Conservation (phyloP, 2,113 vertebrate species). For the Ornithorhynchus anatinus region DNA sequence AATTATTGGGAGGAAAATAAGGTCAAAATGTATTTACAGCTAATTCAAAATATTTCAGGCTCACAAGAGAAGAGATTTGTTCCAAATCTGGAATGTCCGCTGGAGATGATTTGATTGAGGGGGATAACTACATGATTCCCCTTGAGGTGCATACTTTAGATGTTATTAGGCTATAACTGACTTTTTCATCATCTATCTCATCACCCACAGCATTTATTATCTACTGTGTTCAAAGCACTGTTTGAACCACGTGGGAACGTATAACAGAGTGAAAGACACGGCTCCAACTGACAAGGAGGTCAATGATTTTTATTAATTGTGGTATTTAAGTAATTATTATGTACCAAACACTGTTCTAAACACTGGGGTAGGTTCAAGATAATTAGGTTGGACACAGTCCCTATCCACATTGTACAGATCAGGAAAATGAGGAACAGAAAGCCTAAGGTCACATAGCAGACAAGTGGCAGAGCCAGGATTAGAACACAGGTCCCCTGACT, state of each 20-base stretch:
- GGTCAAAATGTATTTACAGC: slow-evolving; percentile 56
- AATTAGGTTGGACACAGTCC: neutral
- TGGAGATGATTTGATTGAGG: slow-evolving; percentile 29
- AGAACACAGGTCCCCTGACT: no score
- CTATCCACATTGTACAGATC: neutral
- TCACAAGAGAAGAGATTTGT: slow-evolving; percentile 44
- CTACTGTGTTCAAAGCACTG: no score
- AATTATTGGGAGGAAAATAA: slow-evolving; percentile 54
- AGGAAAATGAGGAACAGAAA: neutral
- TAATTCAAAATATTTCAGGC: slow-evolving; percentile 55
- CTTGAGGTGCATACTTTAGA: slow-evolving; percentile 32
- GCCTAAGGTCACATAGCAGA: slow-evolving; percentile 21
- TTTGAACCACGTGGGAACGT: no score
- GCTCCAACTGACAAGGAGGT: no score
- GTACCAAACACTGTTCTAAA: no score
- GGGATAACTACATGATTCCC: slow-evolving; percentile 21
- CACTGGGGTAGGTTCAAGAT: neutral
- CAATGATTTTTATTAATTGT: no score
- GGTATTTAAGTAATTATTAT: no score
- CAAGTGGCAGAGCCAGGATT: no score
- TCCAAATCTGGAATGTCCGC: slow-evolving; percentile 44
- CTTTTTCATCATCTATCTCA: no score
- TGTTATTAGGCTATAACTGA: no score
- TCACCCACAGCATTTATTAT: no score
- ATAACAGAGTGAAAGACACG: no score